Percentiles rank a stretch among this genome's conserved stretches.
phyloP scores from a whole-genome alignment of 2,888 invertebrate genomes.

The Villa cingulata region DNA sequence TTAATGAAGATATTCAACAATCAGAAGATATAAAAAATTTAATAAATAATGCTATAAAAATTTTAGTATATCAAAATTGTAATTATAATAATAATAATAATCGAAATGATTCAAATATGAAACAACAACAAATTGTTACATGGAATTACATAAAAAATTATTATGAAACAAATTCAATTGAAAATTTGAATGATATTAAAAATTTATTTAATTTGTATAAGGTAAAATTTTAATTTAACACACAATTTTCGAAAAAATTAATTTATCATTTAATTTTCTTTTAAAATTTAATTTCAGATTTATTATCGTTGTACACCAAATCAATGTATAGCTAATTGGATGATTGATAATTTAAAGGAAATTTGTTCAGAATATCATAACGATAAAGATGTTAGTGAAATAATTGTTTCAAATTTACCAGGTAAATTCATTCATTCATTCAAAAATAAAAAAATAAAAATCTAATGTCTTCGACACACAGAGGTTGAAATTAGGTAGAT shows the following conservation, averaged over 20 bases:
- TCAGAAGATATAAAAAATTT: not conserved
- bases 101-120: no score
- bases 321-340: conserved; percentile 21
- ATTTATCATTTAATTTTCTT: not conserved
- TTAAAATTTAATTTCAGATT: not conserved
- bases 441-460: no score
- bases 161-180: not conserved
- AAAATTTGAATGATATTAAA: not conserved
- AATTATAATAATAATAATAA: not conserved
- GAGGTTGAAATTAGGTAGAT: no score
- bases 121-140: no score
- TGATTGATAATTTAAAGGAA: conserved; percentile 21
- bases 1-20: not conserved
- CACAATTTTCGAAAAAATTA: not conserved
- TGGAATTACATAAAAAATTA: not conserved
- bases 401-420: conserved; percentile 24
- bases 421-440: conserved; percentile 15
- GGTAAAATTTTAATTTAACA: not conserved
- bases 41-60: not conserved
- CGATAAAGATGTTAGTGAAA: conserved; percentile 20
- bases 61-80: not conserved
- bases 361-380: conserved; percentile 21
- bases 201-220: not conserved
- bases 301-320: conserved; percentile 6
- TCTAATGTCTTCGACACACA: no score